Percentiles rank a stretch among this genome's conserved stretches.
These are phyloP conservation scores for Azemiops feae DNA, from an alignment of 2,113 vertebrate species.

Conservation along the genomic window DNA sequence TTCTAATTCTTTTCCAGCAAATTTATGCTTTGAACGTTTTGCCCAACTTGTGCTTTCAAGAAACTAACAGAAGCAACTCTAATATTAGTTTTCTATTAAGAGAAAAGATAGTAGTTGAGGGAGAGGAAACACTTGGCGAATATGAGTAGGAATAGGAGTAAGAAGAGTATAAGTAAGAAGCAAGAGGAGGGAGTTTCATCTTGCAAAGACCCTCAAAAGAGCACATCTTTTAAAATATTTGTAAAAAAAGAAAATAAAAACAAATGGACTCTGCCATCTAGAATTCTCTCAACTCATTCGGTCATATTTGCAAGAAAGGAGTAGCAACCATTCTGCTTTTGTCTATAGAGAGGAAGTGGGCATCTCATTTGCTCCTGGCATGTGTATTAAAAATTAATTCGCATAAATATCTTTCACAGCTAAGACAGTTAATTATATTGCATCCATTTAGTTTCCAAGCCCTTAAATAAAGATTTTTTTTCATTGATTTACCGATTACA, in stretches of 20 bases:
- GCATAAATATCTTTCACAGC: slow-evolving; percentile 55
- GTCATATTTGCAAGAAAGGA: neutral
- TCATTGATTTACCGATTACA: slow-evolving; percentile 57
- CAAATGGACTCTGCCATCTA: neutral
- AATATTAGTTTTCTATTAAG: neutral
- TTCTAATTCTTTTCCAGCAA: neutral
- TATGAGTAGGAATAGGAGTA: neutral
- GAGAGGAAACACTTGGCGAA: neutral
- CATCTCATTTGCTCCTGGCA: slow-evolving; percentile 25
- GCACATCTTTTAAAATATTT: neutral
- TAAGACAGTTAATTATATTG: slow-evolving; percentile 57
- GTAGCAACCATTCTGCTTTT: neutral
- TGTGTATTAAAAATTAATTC: slow-evolving; percentile 53
- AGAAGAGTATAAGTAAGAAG: neutral
- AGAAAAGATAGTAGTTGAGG: neutral
- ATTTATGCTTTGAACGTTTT: neutral
- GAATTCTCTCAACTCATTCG: fast-evolving
- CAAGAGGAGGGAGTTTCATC: neutral
- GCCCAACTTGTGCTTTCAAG: neutral
- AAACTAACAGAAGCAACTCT: neutral
- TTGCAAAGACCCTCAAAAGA: neutral
- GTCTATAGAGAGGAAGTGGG: neutral
- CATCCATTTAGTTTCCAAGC: slow-evolving; percentile 50
- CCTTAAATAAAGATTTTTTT: slow-evolving; percentile 57
- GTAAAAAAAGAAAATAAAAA: neutral